Base-by-base conservation (phyloP, 2,797 vertebrate genomes). In the Danio aesculapii region DNA sequence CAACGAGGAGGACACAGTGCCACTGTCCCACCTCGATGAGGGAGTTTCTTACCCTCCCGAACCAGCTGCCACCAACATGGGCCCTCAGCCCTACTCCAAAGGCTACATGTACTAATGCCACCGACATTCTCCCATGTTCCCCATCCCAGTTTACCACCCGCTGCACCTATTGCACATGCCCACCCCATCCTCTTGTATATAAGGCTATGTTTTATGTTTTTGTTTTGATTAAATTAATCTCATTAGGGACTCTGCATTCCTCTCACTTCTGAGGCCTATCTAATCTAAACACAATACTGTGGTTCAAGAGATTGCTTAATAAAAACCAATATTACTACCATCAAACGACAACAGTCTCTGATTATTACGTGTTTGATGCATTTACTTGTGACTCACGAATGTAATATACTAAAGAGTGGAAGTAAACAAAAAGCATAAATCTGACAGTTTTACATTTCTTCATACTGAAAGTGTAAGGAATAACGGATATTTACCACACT, bases 1-100 rank as follows among this genome's bases (percentile, higher is more conserved):
- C 93, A 97, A 97, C 9, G 96, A 98, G 89, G 97, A 98, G 91
- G 97, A 98, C 92, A 99, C 98, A 0, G 95, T 99, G 86, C 98
- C 98, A 8, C 93, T 99, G 77, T 96, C 96, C 11, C 98, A 99
- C 93, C 92, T 98, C 92, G 97, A 98, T 0, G 96, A 99, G 87
- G 94, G 78, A 0, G 83, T 90, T 0, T 69, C 95, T 85, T 97
- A 95, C 85, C 90, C 95, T 88, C 91, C 95, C 0, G 96, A 97
- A 83, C 91, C 89, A 84, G 87, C 89, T 74, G 92, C 94, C 0
- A 93, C 94, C 68, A 92, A 90, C 89, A 91, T 95, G 90, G 93
- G 94, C 55, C 81, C 94, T 9, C 96, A 97, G 94, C 92, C 93
- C 89, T 97, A 96, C 90, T 93, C 96, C 94, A 97, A 97, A 94